A percentile compares a stretch with the other conserved stretches of the same genome.
Evolutionary conservation across 2,113 vertebrate species (phyloP).

Genomic region (Nesospiza acunhae): DNA sequence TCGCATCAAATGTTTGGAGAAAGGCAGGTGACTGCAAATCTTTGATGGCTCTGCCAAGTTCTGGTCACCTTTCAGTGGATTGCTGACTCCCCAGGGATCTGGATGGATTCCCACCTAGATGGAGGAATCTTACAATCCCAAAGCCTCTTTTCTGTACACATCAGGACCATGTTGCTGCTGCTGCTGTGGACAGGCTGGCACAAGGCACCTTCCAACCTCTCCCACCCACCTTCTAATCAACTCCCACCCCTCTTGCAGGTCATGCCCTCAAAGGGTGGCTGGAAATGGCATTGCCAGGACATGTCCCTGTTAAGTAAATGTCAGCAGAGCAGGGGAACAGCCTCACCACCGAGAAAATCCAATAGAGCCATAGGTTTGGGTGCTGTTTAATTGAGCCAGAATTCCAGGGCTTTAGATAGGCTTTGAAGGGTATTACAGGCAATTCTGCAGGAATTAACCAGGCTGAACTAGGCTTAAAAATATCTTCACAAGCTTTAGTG

Average conservation of each 20-base stretch:
- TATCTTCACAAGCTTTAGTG: constrained; percentile 49
- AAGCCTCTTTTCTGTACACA: not conserved
- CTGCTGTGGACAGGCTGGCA: not conserved
- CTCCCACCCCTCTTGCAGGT: not conserved
- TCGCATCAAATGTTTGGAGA: not conserved
- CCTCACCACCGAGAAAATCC: not conserved
- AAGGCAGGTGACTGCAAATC: not conserved
- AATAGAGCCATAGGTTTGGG: constrained; percentile 15
- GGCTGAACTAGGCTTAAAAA: constrained; percentile 64
- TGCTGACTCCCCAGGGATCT: not conserved
- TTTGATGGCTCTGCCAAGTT: not conserved
- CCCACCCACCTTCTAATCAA: not conserved
- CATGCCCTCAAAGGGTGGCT: not conserved
- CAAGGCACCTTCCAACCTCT: not conserved
- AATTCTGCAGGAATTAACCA: constrained; percentile 58
- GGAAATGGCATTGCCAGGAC: not conserved
- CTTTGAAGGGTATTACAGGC: constrained; percentile 59
- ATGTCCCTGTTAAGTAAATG: not conserved
- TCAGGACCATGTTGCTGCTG: not conserved
- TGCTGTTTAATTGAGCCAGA: constrained; percentile 55
- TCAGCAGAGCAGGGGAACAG: not conserved
- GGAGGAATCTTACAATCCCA: not conserved
- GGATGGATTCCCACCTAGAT: not conserved
- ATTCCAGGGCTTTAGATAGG: constrained; percentile 55
- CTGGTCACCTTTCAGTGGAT: not conserved